Percentiles rank a stretch among this genome's conserved stretches.
These are phyloP conservation scores for Bos indicus DNA, from an alignment of 2,113 vertebrate species.

Conservation along the genomic window DNA sequence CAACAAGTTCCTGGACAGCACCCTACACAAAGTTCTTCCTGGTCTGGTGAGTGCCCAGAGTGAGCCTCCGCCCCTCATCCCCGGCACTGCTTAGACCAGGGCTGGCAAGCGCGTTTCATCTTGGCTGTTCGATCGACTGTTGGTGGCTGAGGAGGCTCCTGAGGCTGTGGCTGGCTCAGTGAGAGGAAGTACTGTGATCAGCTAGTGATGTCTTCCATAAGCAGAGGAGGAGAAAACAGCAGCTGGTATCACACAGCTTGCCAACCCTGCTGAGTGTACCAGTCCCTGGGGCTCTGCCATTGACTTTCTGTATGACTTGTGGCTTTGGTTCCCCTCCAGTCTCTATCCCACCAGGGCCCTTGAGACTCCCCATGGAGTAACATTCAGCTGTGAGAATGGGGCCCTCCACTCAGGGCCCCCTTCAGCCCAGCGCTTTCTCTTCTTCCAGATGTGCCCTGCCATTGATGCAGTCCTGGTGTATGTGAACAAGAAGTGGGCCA, in stretches of 20 bases:
- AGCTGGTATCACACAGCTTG: accelerated
- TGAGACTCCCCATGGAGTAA: neutral
- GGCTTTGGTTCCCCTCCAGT: neutral
- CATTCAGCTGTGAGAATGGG: neutral
- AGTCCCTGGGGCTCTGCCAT: neutral
- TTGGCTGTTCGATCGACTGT: too few relatives aligned
- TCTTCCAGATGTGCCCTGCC: slow-evolving; percentile 75
- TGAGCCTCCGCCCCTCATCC: accelerated
- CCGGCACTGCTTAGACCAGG: neutral
- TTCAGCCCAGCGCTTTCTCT: neutral
- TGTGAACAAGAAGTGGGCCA: slow-evolving; percentile 60
- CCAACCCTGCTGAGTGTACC: neutral
- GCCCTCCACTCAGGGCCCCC: neutral
- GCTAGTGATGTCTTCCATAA: neutral
- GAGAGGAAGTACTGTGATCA: neutral
- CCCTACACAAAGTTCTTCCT: slow-evolving; percentile 72
- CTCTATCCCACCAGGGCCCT: neutral
- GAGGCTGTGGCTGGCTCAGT: neutral
- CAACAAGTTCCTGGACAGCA: slow-evolving; percentile 74
- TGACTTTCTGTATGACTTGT: neutral
- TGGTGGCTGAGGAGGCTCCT: neutral
- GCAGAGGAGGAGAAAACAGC: accelerated
- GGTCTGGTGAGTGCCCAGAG: slow-evolving; percentile 52
- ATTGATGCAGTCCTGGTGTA: slow-evolving; percentile 39
- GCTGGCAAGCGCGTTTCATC: neutral